A percentile compares a stretch with the other conserved stretches of the same genome.
These are phyloP conservation scores for Cheilosia variabilis DNA, from an alignment of 2,888 invertebrate genomes.

Conservation along the genomic window DNA sequence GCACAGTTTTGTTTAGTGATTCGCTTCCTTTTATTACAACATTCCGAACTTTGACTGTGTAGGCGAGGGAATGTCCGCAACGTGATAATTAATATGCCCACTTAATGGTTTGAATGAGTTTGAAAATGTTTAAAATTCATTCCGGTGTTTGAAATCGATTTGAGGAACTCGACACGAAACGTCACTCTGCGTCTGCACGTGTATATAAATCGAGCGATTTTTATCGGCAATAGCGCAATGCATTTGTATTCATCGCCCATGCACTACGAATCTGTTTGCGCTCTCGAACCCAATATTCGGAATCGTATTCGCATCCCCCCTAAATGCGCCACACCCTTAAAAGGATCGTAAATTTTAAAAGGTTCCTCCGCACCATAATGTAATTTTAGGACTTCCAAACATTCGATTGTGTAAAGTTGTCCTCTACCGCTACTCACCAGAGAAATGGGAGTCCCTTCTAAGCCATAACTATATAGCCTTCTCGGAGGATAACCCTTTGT, in stretches of 20 bases:
- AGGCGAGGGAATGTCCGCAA: background rate
- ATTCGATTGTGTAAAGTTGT: constrained; percentile 65
- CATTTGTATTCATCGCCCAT: constrained; percentile 38
- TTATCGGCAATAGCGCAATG: constrained; percentile 31
- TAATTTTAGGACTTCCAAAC: constrained; percentile 70
- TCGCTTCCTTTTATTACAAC: constrained; percentile 19
- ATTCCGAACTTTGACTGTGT: constrained; percentile 32
- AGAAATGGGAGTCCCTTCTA: constrained; percentile 36
- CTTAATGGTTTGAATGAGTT: constrained; percentile 23
- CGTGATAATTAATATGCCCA: constrained; percentile 38
- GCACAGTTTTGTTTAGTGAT: constrained; percentile 5
- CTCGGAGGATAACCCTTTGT: constrained; percentile 39
- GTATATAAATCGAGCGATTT: constrained; percentile 61
- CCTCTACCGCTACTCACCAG: constrained; percentile 1
- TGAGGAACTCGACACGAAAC: background rate
- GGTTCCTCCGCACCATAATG: constrained; percentile 47
- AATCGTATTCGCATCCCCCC: background rate
- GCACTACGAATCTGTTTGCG: background rate
- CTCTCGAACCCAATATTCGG: too few species aligned
- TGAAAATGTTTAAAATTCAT: constrained; percentile 37
- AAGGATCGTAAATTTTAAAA: constrained; percentile 68
- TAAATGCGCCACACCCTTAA: constrained; percentile 23
- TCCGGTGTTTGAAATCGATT: background rate
- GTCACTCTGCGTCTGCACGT: background rate
- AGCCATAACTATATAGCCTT: constrained; percentile 11